Base-by-base conservation (phyloP, 2,113 vertebrate genomes). In the Tachuris rubrigastra region DNA sequence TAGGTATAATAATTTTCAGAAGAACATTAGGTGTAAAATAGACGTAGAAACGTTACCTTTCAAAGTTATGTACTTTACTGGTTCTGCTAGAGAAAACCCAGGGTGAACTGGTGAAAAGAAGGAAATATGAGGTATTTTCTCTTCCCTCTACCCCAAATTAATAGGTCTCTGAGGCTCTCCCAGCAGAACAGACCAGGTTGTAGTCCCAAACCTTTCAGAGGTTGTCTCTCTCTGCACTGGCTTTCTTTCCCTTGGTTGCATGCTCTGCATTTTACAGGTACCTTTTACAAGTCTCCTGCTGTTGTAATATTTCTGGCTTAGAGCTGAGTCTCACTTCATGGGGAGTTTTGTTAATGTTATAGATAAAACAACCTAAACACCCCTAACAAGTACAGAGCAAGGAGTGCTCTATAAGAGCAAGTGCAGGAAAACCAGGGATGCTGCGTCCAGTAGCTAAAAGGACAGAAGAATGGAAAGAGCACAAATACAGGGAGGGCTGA, bases 61-160 rank as follows among this genome's bases (percentile, higher is more conserved):
- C 35, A 6, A 72, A 76, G 21, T 31, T 67, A 6, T 0, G 0
- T 35, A 6, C 46, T 66, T 62, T 88, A 39, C 8, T 10, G 3
- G 6, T 24, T 91, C n/a, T 91, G 47, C 35, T 68, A 31, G 25
- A 77, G 56, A 55, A 91, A 69, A 35, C 14, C 12, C 21, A 30
- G 12, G 4, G 33, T 20, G 41, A 44, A 14, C 14, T 49, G 42
- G 1, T 20, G 25, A 63, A 55, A 81, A 53, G 42, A 55, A 16
- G 33, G 39, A 50, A 74, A 41, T 50, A 25, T 50, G 67, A 39
- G 23, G 8, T 12, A 4, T 31, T 84, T 91, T 78, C 33, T 80
- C 4, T 1, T 75, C n/a, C 5, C 3, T 74, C 21, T 63, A 19
- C 42, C 24, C 6, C 41, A 23, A 14, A 78, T 65, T 39, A 78